Evolutionary conservation across 2,797 vertebrate genomes (phyloP).

Genomic region (Lepilemur septentrionalis): DNA sequence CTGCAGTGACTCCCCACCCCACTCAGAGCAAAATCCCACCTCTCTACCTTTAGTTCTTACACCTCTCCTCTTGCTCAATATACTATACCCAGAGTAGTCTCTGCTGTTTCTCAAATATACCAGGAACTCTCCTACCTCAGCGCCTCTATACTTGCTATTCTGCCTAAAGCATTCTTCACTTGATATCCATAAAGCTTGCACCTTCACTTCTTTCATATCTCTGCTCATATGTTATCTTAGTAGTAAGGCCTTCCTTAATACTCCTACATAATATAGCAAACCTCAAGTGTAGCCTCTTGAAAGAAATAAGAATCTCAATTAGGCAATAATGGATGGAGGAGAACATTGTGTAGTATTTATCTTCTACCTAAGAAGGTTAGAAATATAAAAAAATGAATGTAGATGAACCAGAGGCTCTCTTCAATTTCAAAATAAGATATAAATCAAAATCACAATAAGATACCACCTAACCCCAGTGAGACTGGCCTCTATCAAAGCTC

Average conservation of each 20-base stretch:
- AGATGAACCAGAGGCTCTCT: neutral
- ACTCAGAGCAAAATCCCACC: neutral
- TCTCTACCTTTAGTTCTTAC: neutral
- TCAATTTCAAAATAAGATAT: constrained; percentile 8
- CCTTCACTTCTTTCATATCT: neutral
- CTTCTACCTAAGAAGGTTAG: neutral
- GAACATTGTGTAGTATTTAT: neutral
- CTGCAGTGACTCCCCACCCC: neutral
- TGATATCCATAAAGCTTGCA: neutral
- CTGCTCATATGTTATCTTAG: neutral
- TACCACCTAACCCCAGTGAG: too few relatives aligned
- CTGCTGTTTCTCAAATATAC: neutral
- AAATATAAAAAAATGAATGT: constrained; percentile 29
- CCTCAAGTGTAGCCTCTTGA: neutral
- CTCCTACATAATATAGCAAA: neutral
- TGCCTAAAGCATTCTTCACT: neutral
- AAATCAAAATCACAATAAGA: too few relatives aligned
- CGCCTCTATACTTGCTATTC: neutral
- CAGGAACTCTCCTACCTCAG: neutral
- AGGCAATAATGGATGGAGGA: neutral
- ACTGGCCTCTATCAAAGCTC: neutral
- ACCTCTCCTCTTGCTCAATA: neutral
- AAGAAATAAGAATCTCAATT: neutral
- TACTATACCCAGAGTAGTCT: neutral
- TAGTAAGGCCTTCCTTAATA: neutral